These are phyloP conservation scores for Oncorhynchus tshawytscha DNA, from an alignment of 2,113 vertebrate genomes.

Conservation along the genomic window DNA sequence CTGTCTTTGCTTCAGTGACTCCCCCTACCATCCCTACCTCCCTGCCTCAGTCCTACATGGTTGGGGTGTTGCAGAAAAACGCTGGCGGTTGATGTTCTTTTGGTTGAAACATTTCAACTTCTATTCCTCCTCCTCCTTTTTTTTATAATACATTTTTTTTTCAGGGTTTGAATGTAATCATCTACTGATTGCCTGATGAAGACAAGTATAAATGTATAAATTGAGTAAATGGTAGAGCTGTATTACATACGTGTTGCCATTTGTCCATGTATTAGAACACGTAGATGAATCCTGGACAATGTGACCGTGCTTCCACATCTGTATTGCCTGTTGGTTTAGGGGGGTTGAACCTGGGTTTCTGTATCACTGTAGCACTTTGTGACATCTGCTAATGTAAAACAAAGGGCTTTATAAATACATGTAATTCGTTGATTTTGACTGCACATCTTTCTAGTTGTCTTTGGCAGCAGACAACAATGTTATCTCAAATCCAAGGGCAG, in stretches of 20 bases:
- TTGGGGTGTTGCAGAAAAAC: constrained; percentile 43
- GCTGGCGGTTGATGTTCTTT: neutral
- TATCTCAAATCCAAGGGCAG: too few relatives aligned
- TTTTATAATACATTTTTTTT: neutral
- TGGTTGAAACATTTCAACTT: neutral
- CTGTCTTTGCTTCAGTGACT: constrained; percentile 74
- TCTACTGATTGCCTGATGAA: too few relatives aligned
- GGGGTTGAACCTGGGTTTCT: too few relatives aligned
- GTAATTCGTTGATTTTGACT: neutral
- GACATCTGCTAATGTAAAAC: too few relatives aligned
- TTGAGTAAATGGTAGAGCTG: too few relatives aligned
- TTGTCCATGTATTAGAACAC: neutral
- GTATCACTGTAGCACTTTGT: too few relatives aligned
- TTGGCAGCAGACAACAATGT: neutral
- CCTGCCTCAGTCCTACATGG: neutral
- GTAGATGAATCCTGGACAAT: neutral
- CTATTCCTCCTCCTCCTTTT: neutral
- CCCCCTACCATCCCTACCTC: constrained; percentile 21
- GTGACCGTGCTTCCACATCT: neutral
- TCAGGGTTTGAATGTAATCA: neutral
- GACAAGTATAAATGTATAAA: too few relatives aligned
- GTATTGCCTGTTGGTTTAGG: too few relatives aligned
- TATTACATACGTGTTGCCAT: too few relatives aligned
- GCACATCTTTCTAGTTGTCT: neutral
- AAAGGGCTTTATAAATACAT: too few relatives aligned